phyloP scores from a whole-genome alignment of 2,797 vertebrate species.

The Coregonus ussuriensis region DNA sequence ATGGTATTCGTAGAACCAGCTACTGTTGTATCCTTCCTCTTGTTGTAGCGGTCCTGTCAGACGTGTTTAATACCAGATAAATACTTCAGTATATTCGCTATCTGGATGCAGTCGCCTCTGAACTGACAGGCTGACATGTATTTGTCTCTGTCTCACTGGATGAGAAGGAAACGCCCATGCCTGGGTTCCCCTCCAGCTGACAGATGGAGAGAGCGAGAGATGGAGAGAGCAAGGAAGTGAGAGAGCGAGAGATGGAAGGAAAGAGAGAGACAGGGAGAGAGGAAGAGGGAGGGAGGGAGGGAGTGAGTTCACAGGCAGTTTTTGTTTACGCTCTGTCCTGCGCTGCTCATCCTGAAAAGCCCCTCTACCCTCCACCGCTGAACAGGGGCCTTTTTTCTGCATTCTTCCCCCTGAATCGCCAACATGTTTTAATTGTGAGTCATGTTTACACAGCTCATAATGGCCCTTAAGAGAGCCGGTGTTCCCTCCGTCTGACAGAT shows the following conservation, averaged over 20 bases:
- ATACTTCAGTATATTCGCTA: constrained; percentile 42
- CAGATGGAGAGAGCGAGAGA: not conserved
- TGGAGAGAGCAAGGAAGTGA: constrained; percentile 37
- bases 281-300: constrained; percentile 32
- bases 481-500: constrained; percentile 67
- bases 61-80: constrained; percentile 47
- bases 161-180: constrained; percentile 46
- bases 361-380: constrained; percentile 49
- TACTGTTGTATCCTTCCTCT: constrained; percentile 29
- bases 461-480: constrained; percentile 67
- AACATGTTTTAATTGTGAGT: constrained; percentile 64
- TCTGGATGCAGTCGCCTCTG: constrained; percentile 45
- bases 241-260: not conserved
- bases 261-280: constrained; percentile 31
- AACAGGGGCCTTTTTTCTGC: constrained; percentile 56
- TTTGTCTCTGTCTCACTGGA: constrained; percentile 39
- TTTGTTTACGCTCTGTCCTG: constrained; percentile 67
- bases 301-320: constrained; percentile 26
- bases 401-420: constrained; percentile 44
- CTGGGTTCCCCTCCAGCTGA: constrained; percentile 26
- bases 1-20: not conserved
- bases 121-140: constrained; percentile 43
- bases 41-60: constrained; percentile 43
- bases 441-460: constrained; percentile 71
- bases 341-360: constrained; percentile 56